phyloP scores from a whole-genome alignment of 2,113 vertebrate species.

The Sclerurus mexicanus region DNA sequence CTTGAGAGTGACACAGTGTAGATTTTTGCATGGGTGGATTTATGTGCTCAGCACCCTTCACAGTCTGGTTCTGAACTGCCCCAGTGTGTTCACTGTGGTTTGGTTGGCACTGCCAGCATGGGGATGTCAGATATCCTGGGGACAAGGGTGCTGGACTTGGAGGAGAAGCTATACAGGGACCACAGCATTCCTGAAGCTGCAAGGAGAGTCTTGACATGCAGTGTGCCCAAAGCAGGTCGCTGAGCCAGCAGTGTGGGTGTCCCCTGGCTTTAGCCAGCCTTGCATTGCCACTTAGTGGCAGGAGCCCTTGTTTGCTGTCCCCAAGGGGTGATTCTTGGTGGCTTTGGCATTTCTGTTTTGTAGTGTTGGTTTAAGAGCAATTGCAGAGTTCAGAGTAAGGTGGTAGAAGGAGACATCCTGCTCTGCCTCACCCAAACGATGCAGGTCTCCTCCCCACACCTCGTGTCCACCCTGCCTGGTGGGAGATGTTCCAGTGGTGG shows the following conservation, averaged over 20 bases:
- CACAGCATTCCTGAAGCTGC: background rate
- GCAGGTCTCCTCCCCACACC: background rate
- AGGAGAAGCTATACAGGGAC: background rate
- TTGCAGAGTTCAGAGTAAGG: background rate
- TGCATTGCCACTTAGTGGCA: conserved; percentile 58
- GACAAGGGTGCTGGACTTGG: background rate
- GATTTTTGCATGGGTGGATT: background rate
- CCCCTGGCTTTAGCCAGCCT: background rate
- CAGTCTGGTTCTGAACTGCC: background rate
- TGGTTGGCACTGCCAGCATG: background rate
- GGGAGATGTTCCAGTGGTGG: fast-evolving
- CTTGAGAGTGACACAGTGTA: background rate
- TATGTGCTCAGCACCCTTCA: background rate
- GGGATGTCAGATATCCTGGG: background rate
- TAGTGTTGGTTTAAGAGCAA: background rate
- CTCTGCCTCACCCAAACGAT: background rate
- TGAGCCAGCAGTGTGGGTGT: background rate
- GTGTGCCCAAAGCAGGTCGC: background rate
- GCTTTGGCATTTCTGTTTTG: background rate
- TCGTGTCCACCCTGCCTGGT: fast-evolving
- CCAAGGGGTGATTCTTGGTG: background rate
- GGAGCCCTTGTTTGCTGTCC: background rate
- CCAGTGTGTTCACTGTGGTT: background rate
- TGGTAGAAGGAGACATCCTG: background rate
- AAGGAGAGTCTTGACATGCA: background rate